These are phyloP conservation scores for Theonella swinhoei DNA, from an alignment of 37 sponge, comb jelly and placozoan species.

Conservation along the genomic window DNA sequence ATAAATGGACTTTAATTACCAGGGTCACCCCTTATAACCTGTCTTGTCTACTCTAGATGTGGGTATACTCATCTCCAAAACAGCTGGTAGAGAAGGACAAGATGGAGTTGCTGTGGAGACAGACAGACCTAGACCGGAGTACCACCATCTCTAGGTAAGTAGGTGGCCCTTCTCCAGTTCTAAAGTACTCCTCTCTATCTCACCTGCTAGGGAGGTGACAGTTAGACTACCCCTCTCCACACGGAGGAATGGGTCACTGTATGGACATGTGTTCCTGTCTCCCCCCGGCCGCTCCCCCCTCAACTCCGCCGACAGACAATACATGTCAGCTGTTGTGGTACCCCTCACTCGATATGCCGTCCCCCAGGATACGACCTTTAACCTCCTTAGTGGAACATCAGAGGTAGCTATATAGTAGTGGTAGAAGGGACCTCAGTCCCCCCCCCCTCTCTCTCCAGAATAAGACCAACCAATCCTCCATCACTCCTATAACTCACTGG, in stretches of 20 bases:
- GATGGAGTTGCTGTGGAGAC: conserved; percentile 2
- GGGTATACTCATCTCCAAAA: conserved; percentile 25
- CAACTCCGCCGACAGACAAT: neutral
- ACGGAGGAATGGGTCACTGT: conserved; percentile 77
- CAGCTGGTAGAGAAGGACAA: neutral
- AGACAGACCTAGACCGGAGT: neutral
- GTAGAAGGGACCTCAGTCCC: no score
- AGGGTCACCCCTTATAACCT: neutral
- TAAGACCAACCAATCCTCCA: neutral
- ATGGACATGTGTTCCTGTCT: conserved; percentile 65
- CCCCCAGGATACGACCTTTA: conserved; percentile 46
- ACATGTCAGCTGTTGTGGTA: conserved; percentile 12
- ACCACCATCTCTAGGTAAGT: neutral
- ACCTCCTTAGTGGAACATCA: conserved; percentile 28
- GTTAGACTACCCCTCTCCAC: conserved; percentile 65
- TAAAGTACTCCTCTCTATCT: neutral
- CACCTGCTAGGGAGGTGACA: conserved; percentile 52
- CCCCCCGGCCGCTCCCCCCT: conserved; percentile 29
- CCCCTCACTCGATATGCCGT: conserved; percentile 66
- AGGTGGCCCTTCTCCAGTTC: neutral
- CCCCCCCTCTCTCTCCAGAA: no score
- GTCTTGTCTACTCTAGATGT: conserved; percentile 20
- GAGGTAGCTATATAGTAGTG: conserved; percentile 28
- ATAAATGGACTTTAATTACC: neutral
- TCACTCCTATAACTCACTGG: conserved; percentile 73